Evolutionary conservation across 2,113 vertebrate species (phyloP), one percentile per base, ranked within the genome.

Genomic region (Leptobrachium leishanense): DNA sequence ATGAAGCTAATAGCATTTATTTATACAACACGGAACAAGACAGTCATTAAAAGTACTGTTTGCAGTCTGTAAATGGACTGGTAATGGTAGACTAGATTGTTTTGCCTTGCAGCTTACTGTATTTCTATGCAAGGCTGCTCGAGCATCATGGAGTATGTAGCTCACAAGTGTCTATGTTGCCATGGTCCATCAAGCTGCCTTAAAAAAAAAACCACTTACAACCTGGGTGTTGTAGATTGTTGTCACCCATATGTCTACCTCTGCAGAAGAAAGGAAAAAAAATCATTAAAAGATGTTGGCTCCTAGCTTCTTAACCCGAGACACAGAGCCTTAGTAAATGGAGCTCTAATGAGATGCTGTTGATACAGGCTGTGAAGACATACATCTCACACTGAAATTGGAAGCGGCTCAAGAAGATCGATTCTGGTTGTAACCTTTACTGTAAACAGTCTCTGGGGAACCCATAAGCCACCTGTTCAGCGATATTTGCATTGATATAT

Each of bases 341-440:
- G 59, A 79, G 78, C 0, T 0, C 63, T 85, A 84, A 85, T 83
- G 84, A 81, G 81, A 84, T 76, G 83, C 77, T 85, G 82, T 74
- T 73, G 76, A 75, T 86, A 68, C 31, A 77, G 81, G 78, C 42
- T 63, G 41, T 81, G 82, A 79, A 82, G 84, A 86, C 44, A 80
- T 87, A 85, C 78, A 67, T 85, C 83, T 88, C 83, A 84, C 79
- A 84, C 68, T 76, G 84, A 76, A 87, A 81, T 81, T 81, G 84
- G 82, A 82, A 82, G 75, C 12, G 9, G 77, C 86, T 80, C 54
- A 84, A 85, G 83, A 82, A 82, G 84, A 88, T 82, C 39, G 85
- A 87, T 89, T 85, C 77, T 85, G 83, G 82, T 82, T 81, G 86
- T 88, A 87, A 86, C 84, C 86, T 88, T 86, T 82, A 79, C 85